Base-by-base conservation (phyloP, 64 coral and sea anemone genomes). In the Pocillopora damicornis region DNA sequence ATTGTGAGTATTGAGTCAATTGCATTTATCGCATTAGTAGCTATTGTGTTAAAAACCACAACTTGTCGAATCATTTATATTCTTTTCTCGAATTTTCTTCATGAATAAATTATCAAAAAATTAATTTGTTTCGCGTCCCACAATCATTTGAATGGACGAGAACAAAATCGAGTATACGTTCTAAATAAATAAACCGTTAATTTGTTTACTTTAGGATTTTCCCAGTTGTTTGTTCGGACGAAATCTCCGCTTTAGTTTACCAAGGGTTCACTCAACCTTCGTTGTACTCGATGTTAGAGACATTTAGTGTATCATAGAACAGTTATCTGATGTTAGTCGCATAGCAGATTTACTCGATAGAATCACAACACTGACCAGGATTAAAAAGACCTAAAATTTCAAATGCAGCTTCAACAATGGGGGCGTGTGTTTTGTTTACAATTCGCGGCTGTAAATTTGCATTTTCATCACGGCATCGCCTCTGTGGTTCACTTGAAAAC, bases 1-100 rank as follows among this genome's bases (percentile, higher is more conserved):
- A 73, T 77, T 97, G 94, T 97, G 90, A 97, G 94, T 97, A 87
- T 1, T 22, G 15, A 58, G 26, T 14, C 12, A 12, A 14, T 22
- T 69, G 36, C 38, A 0, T 69, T 71, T 71, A 10, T 20, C 11
- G 25, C 5, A 71, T 71, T 71, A 71, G 20, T 79, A 22, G 58
- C 30, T 11, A 30, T 6, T 78, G 42, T 23, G 76, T 15, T 17
- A 15, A 59, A 58, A 78, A 38, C 75, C 37, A 77, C 37, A 1
- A 42, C n/a, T 18, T 51, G 13, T 56, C 22, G 10, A 57, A 37
- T 58, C 16, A 12, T 20, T 57, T 3, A 9, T 5, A 7, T 60
- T 7, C 34, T 26, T 59, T 30, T 20, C 15, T 79, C 58, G 77
- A 60, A 79, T 79, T 79, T 30, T 79, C 22, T 1, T 60, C 56